A percentile compares a stretch with the other conserved stretches of the same genome.
These are phyloP conservation scores for Megaustenia siamemsis DNA, from an alignment of 2,888 invertebrate genomes.

Conservation along the genomic window DNA sequence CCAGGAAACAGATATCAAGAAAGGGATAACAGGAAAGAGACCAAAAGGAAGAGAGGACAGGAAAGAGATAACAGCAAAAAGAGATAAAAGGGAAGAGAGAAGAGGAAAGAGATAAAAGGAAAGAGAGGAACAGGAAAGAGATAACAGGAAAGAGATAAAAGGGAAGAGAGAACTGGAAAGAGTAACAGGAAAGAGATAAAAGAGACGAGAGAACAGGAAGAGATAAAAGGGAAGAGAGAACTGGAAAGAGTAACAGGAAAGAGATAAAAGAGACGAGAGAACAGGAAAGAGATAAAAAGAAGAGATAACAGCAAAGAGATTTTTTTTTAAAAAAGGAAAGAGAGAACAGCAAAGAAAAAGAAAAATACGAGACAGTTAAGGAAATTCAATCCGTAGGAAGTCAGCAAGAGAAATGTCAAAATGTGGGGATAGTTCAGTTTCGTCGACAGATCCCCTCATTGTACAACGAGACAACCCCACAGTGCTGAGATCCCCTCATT, in stretches of 20 bases:
- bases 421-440: not conserved
- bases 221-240: not conserved
- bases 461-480: too few species aligned
- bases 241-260: not conserved
- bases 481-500: too few species aligned
- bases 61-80: not conserved
- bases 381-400: not conserved
- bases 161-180: not conserved
- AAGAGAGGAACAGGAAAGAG: not conserved
- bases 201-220: not conserved
- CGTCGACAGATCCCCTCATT: too few species aligned
- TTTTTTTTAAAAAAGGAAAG: not conserved
- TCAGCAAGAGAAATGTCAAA: not conserved
- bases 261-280: not conserved
- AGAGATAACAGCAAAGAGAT: not conserved
- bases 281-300: not conserved
- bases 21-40: too few species aligned
- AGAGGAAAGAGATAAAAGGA: not conserved
- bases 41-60: too few species aligned
- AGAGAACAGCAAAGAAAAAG: not conserved
- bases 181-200: not conserved
- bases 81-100: not conserved
- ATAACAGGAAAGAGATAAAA: not conserved
- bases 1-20: too few species aligned
- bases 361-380: not conserved